Base-by-base conservation (phyloP, 2,888 invertebrate genomes). In the Drosophila limbata region DNA sequence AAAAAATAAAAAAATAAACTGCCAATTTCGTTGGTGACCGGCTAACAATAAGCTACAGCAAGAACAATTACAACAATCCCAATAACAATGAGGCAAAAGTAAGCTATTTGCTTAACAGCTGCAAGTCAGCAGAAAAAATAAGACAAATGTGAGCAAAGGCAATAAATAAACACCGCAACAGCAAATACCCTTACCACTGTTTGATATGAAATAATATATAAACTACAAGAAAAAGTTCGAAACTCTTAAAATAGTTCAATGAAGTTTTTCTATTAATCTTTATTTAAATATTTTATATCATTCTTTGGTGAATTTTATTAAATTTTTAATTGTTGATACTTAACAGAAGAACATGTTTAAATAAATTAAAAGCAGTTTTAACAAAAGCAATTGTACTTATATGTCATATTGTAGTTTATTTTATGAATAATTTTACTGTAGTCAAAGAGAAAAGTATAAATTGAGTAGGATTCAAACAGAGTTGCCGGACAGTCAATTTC, bases 101-200 rank as follows among this genome's bases (percentile, higher is more conserved):
- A 88, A 84, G 84, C 88, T 76, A 88, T 84, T 89, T 89, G 88
- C 88, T 87, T 72, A 89, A 88, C 88, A 89, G 85, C 85, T 84
- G 84, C 84, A 84, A 84, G 89, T 84, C 84, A 89, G 84, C 88
- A 88, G 56, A 72, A 84, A 74, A 56, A 50, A 62, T 5, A 25
- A 40, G 61, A 59, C 66, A 60, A 53, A 21, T n/a, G 21, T n/a
- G n/a, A 35, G 25, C n/a, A 15, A 31, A 44, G 17, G 10, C 17
- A 37, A 37, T n/a, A 35, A 13, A 1, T 21, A 4, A 11, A 63
- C 5, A 45, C 42, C 76, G 63, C 35, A 28, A 9, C 13, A 2
- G 0, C 4, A 28, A 64, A 76, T 70, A 64, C 73, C 28, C 72
- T 56, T 21, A 28, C 31, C 8, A 45, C 28, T n/a, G 42, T 19